These are phyloP conservation scores for Drosophila parvula DNA, from an alignment of 1,140 invertebrate species.

Conservation along the genomic window DNA sequence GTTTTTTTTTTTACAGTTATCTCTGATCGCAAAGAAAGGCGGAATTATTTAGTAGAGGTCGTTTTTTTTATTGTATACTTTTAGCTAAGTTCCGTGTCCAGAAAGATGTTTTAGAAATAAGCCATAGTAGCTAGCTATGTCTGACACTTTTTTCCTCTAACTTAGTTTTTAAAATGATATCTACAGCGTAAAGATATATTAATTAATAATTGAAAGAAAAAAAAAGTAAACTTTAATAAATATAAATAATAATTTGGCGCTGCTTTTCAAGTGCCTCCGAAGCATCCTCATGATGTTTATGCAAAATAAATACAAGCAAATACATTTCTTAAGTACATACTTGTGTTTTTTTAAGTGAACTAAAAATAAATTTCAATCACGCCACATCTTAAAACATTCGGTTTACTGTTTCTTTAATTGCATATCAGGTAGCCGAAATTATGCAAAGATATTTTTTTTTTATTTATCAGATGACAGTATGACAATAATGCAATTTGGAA, in stretches of 20 bases:
- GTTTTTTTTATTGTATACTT: conserved; percentile 1
- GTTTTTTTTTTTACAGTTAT: conserved; percentile 18
- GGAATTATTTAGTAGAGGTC: conserved; percentile 50
- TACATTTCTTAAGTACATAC: conserved; percentile 9
- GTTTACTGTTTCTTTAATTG: conserved; percentile 24
- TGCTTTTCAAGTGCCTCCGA: background rate
- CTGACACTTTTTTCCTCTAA: too few species aligned
- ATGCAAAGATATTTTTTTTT: conserved; percentile 45
- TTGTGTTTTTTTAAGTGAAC: conserved; percentile 11
- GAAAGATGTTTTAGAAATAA: too few species aligned
- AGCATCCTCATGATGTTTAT: background rate
- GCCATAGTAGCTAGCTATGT: too few species aligned
- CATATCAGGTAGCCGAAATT: conserved; percentile 31
- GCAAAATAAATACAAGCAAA: background rate
- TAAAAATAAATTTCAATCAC: conserved; percentile 38
- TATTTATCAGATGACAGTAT: conserved; percentile 37
- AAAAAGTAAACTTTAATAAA: background rate
- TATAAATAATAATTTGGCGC: background rate
- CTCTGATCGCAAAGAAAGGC: conserved; percentile 57
- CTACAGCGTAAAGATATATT: too few species aligned
- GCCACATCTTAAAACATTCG: conserved; percentile 16
- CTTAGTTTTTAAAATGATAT: too few species aligned
- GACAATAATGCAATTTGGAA: conserved; percentile 39
- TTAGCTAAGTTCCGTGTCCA: too few species aligned
- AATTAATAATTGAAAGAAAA: background rate